These are phyloP conservation scores for Zele albiditarsus DNA, from an alignment of 2,888 invertebrate species.

Conservation along the genomic window DNA sequence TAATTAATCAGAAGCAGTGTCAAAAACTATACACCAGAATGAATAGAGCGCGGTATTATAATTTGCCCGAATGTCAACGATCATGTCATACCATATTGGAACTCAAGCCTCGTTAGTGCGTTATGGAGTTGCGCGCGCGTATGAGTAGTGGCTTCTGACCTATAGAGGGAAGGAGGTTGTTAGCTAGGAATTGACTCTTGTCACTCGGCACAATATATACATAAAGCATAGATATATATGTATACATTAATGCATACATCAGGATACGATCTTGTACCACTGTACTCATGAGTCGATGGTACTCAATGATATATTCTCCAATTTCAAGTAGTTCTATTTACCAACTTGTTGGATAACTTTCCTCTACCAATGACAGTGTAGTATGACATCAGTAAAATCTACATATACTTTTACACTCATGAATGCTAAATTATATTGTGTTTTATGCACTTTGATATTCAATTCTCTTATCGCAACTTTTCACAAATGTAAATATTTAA, in stretches of 20 bases:
- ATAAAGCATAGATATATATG: background rate
- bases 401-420: background rate
- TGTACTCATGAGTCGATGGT: slow-evolving; percentile 7
- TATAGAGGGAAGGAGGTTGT: slow-evolving; percentile 30
- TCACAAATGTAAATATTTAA: background rate
- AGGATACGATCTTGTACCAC: background rate
- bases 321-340: background rate
- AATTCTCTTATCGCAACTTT: background rate
- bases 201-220: slow-evolving; percentile 22
- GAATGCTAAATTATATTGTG: background rate
- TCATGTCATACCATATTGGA: slow-evolving; percentile 35
- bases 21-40: background rate
- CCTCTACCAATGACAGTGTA: background rate
- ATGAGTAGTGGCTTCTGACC: slow-evolving; percentile 24
- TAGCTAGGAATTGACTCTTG: slow-evolving; percentile 36
- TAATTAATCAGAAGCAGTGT: background rate
- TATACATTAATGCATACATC: background rate
- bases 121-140: slow-evolving; percentile 33
- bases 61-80: slow-evolving; percentile 26
- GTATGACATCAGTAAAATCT: background rate
- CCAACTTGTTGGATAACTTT: background rate
- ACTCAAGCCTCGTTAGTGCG: slow-evolving; percentile 40
- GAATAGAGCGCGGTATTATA: background rate
- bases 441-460: no score
- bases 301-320: background rate